phyloP scores from a whole-genome alignment of 1,140 invertebrate genomes.

The Dysdera silvatica region DNA sequence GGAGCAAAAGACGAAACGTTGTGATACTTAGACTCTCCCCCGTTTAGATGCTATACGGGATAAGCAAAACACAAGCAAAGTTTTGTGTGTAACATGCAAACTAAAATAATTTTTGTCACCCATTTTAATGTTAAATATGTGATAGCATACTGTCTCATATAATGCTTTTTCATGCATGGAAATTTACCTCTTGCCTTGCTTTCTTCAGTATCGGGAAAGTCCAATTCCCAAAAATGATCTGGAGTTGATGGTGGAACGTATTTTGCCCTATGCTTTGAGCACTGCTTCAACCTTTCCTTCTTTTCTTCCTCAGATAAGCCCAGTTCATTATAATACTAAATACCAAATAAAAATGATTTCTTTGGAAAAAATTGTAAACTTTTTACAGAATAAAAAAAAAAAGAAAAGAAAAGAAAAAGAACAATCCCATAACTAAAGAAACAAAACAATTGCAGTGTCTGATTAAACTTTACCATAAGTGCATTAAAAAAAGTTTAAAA shows the following conservation, averaged over 20 bases:
- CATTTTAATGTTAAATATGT: not conserved
- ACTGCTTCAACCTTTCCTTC: conserved; percentile 37
- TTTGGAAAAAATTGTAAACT: no score
- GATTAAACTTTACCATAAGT: no score
- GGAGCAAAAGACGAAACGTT: no score
- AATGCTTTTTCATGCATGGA: not conserved
- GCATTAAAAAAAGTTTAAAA: no score
- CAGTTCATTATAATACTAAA: conserved; percentile 38
- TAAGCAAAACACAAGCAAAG: not conserved
- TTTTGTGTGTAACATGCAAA: not conserved
- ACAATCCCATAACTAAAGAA: no score
- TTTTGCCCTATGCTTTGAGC: conserved; percentile 40
- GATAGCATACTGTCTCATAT: not conserved
- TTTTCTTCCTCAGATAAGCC: conserved; percentile 38
- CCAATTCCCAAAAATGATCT: conserved; percentile 44
- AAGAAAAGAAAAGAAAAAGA: not conserved
- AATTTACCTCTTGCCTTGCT: conserved; percentile 38
- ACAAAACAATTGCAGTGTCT: no score
- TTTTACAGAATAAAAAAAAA: no score
- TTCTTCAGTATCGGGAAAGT: conserved; percentile 43
- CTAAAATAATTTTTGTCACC: not conserved
- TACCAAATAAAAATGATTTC: not conserved
- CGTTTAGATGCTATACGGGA: no score
- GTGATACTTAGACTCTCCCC: no score
- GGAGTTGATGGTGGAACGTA: conserved; percentile 40